Base-by-base conservation (phyloP, 2,797 vertebrate species). In the Pantherophis vulpinus region DNA sequence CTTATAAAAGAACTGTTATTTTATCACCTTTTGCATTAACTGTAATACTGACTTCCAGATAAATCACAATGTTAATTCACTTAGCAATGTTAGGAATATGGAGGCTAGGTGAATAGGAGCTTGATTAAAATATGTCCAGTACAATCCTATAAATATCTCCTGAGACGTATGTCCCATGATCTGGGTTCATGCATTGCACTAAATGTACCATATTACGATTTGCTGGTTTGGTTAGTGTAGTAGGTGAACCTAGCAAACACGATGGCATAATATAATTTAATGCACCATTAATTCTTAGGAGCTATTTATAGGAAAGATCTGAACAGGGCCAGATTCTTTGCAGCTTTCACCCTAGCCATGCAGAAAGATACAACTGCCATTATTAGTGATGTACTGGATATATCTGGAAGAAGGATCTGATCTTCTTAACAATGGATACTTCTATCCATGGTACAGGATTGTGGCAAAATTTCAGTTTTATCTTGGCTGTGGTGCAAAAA, bases 401-500 rank as follows among this genome's bases (percentile, higher is more conserved):
- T 56, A 70, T 86, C 89, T 47, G 59, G 91, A 42, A 88, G 29
- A 51, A 94, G 91, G 86, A 90, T 90, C 93, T 93, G 91, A 60
- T 63, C 66, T 94, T 63, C 47, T 93, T 96, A 54, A 42, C 54
- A 93, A 88, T 37, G 95, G 61, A 92, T 18, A 37, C 9, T 91
- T 89, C 7, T 63, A 59, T 27, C 90, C 7, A 59, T 94, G 95
- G 56, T 74, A 90, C 0, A 0, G 93, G 92, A 92, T 27, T 51
- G 95, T 90, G 92, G 95, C 93, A 96, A 93, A 94, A 95, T 60
- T 0, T 2, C 93, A 93, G 91, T 93, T 91, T 96, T 94, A 89
- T 88, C 66, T 95, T 97, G 96, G 95, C 95, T 9, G 4, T 60
- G 88, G 54, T 20, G 66, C 94, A 96, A 96, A 96, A 97, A 92